A percentile compares a stretch with the other conserved stretches of the same genome.
Conservation (phyloP, 2,888 invertebrate genomes). For the Plebejus anna region DNA sequence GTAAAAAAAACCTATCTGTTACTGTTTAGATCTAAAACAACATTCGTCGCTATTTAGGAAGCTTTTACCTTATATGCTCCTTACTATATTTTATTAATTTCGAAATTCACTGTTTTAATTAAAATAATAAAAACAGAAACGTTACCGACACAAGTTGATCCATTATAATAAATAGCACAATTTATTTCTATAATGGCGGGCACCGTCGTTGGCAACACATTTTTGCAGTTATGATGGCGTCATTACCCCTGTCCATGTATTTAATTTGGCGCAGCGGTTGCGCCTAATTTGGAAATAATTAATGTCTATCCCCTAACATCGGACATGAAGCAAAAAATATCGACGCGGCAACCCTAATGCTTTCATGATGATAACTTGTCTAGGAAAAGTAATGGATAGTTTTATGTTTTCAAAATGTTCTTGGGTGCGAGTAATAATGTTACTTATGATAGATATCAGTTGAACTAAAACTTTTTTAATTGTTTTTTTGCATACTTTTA, state of each 20-base stretch:
- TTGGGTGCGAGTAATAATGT: background rate
- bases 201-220: conserved; percentile 65
- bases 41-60: too few species aligned
- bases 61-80: too few species aligned
- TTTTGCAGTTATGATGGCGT: conserved; percentile 68
- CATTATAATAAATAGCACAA: conserved; percentile 39
- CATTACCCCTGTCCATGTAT: conserved; percentile 68
- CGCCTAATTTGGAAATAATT: conserved; percentile 75
- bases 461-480: background rate
- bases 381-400: background rate
- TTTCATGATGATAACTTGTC: conserved; percentile 41
- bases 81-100: background rate
- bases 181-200: conserved; percentile 44
- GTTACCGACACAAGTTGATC: conserved; percentile 5
- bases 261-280: conserved; percentile 69
- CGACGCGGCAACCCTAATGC: conserved; percentile 43
- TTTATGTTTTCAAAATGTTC: background rate
- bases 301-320: conserved; percentile 55
- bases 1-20: too few species aligned
- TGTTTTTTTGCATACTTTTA: background rate
- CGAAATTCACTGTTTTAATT: background rate
- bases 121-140: conserved; percentile 4
- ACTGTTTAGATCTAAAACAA: too few species aligned
- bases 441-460: background rate
- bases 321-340: conserved; percentile 45